Evolutionary conservation across 2,888 invertebrate genomes (phyloP).

Genomic region (Cacoxenus indagator): DNA sequence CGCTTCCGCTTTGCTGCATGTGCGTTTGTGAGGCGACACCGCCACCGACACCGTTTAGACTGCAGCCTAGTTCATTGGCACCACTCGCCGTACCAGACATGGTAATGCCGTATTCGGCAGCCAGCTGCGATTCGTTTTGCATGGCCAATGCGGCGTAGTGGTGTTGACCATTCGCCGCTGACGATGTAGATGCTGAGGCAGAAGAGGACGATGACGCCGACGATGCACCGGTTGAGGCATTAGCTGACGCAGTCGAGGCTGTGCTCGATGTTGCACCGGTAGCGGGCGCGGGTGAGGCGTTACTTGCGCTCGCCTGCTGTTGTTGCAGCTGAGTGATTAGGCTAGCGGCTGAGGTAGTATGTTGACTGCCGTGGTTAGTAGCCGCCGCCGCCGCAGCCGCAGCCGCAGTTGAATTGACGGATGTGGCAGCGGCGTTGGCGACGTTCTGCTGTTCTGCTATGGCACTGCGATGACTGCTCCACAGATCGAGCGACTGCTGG

Average conservation of each 20-base stretch:
- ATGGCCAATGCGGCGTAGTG: slow-evolving; percentile 63
- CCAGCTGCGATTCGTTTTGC: slow-evolving; percentile 64
- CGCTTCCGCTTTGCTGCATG: slow-evolving; percentile 24
- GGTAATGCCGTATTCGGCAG: slow-evolving; percentile 61
- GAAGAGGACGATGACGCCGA: slow-evolving; percentile 9
- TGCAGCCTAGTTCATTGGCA: slow-evolving; percentile 39
- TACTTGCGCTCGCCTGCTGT: slow-evolving; percentile 20
- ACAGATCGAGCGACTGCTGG: slow-evolving; percentile 42
- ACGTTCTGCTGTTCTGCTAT: slow-evolving; percentile 43
- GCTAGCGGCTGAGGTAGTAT: slow-evolving; percentile 47
- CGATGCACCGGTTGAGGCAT: neutral
- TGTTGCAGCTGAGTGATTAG: slow-evolving; percentile 27
- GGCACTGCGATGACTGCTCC: slow-evolving; percentile 50
- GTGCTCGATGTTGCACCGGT: neutral
- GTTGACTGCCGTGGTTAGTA: slow-evolving; percentile 32
- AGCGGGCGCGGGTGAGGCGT: slow-evolving; percentile 25
- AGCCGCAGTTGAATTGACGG: slow-evolving; percentile 39
- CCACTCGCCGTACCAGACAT: slow-evolving; percentile 57
- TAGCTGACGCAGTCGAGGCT: neutral
- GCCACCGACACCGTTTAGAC: slow-evolving; percentile 12
- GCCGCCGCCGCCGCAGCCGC: slow-evolving; percentile 33
- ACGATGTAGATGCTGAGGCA: slow-evolving; percentile 16
- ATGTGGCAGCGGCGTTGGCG: slow-evolving; percentile 32
- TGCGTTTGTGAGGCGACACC: neutral
- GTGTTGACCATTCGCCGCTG: slow-evolving; percentile 27